Conservation (phyloP, 2,113 vertebrate species). For the Odontesthes bonariensis region DNA sequence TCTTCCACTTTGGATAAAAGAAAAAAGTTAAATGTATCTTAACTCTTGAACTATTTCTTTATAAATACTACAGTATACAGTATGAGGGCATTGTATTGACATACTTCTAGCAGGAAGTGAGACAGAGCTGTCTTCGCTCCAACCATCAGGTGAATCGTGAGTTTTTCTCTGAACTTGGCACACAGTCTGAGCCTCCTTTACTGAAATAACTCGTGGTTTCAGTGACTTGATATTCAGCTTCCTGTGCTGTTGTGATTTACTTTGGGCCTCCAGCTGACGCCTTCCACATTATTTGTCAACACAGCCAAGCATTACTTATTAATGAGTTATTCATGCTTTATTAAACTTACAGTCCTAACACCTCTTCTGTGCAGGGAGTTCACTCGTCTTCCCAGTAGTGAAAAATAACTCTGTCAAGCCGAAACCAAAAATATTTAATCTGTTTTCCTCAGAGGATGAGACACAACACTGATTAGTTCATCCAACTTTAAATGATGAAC, state of each 20-base stretch:
- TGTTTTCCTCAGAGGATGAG: too few species aligned
- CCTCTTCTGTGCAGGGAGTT: too few species aligned
- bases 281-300: constrained; percentile 85
- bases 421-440: too few species aligned
- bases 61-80: too few species aligned
- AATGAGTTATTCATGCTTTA: constrained; percentile 87
- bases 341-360: too few species aligned
- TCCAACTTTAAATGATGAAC: too few species aligned
- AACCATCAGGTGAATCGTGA: too few species aligned
- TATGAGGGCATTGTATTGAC: neutral
- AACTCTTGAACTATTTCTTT: neutral
- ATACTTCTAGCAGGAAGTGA: neutral
- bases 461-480: too few species aligned
- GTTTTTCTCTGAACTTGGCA: constrained; percentile 1
- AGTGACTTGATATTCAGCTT: constrained; percentile 68
- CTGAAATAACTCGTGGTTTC: constrained; percentile 16
- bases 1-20: too few species aligned
- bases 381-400: constrained; percentile 9
- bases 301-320: constrained; percentile 88
- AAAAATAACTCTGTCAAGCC: too few species aligned
- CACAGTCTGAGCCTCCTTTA: constrained; percentile 37
- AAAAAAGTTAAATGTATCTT: neutral
- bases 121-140: constrained; percentile 5
- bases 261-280: constrained; percentile 59
- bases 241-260: constrained; percentile 79